Conservation (phyloP, 2,888 invertebrate genomes). For the Toxonevra muliebris region DNA sequence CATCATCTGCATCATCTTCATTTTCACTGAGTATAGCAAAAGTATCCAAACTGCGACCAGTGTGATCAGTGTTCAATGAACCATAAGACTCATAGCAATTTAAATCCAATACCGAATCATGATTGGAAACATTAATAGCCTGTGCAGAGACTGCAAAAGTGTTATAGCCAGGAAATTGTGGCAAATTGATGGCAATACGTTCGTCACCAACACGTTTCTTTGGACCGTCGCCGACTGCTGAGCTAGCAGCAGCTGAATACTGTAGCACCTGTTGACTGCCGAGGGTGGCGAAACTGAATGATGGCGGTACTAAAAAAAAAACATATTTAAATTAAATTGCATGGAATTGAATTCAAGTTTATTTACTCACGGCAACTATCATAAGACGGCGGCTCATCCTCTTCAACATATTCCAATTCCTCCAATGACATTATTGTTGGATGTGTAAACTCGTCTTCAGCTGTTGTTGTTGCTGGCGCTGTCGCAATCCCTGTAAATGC, state of each 20-base stretch:
- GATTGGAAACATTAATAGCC: slow-evolving; percentile 43
- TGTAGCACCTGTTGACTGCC: slow-evolving; percentile 53
- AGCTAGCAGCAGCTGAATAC: slow-evolving; percentile 33
- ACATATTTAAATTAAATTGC: not conserved
- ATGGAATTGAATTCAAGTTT: not conserved
- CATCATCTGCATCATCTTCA: slow-evolving; percentile 24
- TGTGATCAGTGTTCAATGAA: slow-evolving; percentile 51
- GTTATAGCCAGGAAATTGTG: slow-evolving; percentile 55
- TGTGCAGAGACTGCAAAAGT: slow-evolving; percentile 50
- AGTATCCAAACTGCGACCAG: slow-evolving; percentile 54
- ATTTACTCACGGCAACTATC: slow-evolving; percentile 56
- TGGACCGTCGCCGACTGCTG: slow-evolving; percentile 13
- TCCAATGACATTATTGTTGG: slow-evolving; percentile 31
- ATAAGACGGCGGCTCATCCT: slow-evolving; percentile 58
- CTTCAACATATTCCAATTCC: slow-evolving; percentile 34
- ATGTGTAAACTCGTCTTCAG: slow-evolving; percentile 33
- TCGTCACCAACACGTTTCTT: slow-evolving; percentile 32
- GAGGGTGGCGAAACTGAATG: slow-evolving; percentile 57
- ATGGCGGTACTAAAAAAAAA: slow-evolving; percentile 51
- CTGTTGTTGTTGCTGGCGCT: slow-evolving; percentile 4
- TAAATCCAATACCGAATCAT: slow-evolving; percentile 51
- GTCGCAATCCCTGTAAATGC: slow-evolving; percentile 1
- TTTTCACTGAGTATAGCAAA: slow-evolving; percentile 44
- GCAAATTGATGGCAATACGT: slow-evolving; percentile 53
- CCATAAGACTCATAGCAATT: slow-evolving; percentile 53